Evolutionary conservation across 2,888 invertebrate species (phyloP), one percentile per base, ranked within the genome.

Genomic region (Parnassius mnemosyne): DNA sequence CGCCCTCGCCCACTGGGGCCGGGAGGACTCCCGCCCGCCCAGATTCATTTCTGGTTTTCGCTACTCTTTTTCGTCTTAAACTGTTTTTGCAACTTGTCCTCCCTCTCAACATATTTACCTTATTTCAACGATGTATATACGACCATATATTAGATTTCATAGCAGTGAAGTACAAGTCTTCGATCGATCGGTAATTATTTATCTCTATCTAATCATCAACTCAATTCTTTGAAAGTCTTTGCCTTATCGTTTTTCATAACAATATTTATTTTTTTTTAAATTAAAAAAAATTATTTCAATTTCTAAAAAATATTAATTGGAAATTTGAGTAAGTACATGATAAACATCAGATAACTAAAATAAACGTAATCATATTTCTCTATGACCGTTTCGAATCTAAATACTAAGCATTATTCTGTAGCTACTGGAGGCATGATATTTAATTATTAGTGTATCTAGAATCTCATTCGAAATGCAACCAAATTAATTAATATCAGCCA

Each of bases 11-110:
- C 75, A 76, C 72, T 69, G 77, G 74, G 76, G 76, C 71, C 79
- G 82, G 83, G 80, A 80, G 83, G 75, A 80, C 72, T 76, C 69
- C 79, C 74, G 76, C 84, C 87, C 85, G 81, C 81, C 82, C 85
- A 81, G 84, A 87, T 87, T 89, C 89, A 88, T 87, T 89, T 86
- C 88, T 88, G 86, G 84, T 87, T 86, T 85, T 88, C 87, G 84
- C 83, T 88, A 81, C 85, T 87, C 88, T 89, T 89, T 88, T 88
- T 89, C 88, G 85, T 87, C 88, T 88, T 85, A 83, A 86, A 87
- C 85, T 82, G 85, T 85, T 86, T 85, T 82, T 78, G 81, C 78
- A 81, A 86, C 82, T 87, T 85, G 81, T 85, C 77, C 75, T 81
- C 79, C 80, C 80, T 72, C 76, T 81, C 78, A 74, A 68, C 70